Conservation (phyloP, 2,113 vertebrate species). For the Ia io region DNA sequence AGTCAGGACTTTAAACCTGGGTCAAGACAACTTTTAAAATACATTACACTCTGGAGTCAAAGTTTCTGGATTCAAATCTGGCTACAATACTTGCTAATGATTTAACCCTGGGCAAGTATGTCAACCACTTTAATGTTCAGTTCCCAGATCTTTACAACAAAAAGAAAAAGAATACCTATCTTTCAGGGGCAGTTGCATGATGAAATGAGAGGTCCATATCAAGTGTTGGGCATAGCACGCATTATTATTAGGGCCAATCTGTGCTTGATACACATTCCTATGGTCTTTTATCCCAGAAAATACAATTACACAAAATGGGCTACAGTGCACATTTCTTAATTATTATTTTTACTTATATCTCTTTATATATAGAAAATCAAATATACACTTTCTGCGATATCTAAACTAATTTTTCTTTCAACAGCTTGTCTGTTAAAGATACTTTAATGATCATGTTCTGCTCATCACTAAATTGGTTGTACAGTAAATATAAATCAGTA, state of each 20-base stretch:
- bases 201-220: background rate
- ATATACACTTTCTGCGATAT: background rate
- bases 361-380: background rate
- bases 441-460: background rate
- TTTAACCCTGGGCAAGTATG: background rate
- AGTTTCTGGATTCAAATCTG: background rate
- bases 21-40: background rate
- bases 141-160: background rate
- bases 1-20: background rate
- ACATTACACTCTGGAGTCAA: background rate
- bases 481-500: background rate
- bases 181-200: background rate
- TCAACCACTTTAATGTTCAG: background rate
- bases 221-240: no score
- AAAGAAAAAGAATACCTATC: background rate
- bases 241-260: background rate
- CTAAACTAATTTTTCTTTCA: background rate
- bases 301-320: background rate
- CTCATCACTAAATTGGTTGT: background rate
- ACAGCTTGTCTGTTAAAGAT: background rate
- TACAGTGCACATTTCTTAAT: background rate
- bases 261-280: background rate
- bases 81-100: background rate
- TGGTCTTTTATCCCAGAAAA: background rate
- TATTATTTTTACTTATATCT: background rate